Evolutionary conservation across 2,113 vertebrate genomes (phyloP).

Genomic region (Hydrolagus affinis): DNA sequence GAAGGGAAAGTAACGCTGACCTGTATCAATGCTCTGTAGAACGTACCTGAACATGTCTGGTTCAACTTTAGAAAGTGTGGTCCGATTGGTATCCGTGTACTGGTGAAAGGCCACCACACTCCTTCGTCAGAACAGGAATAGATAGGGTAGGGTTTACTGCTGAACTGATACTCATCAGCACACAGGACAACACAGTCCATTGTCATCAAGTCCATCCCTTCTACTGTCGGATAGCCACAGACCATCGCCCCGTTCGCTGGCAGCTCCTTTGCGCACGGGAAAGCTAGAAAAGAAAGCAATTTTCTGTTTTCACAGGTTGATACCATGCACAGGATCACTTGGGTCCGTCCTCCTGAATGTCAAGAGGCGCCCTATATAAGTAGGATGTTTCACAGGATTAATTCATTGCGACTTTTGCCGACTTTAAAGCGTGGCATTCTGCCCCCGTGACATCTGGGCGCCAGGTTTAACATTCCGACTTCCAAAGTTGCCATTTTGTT

Average conservation of each 20-base stretch:
- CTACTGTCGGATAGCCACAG: background rate
- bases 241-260: background rate
- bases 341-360: too few relatives aligned
- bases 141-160: background rate
- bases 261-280: background rate
- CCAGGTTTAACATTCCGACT: background rate
- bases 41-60: background rate
- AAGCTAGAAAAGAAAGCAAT: background rate
- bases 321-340: background rate
- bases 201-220: background rate
- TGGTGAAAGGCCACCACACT: background rate
- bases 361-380: background rate
- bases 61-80: background rate
- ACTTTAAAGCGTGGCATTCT: background rate
- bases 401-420: background rate
- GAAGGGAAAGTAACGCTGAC: background rate
- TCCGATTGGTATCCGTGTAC: background rate
- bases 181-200: background rate
- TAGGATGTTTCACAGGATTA: background rate
- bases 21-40: background rate
- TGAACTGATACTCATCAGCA: background rate
- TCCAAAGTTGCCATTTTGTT: background rate
- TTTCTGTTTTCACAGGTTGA: background rate
- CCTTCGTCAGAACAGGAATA: background rate
- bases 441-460: background rate